These are phyloP conservation scores for Orchestes rusci DNA, from an alignment of 2,888 invertebrate species.

Conservation along the genomic window DNA sequence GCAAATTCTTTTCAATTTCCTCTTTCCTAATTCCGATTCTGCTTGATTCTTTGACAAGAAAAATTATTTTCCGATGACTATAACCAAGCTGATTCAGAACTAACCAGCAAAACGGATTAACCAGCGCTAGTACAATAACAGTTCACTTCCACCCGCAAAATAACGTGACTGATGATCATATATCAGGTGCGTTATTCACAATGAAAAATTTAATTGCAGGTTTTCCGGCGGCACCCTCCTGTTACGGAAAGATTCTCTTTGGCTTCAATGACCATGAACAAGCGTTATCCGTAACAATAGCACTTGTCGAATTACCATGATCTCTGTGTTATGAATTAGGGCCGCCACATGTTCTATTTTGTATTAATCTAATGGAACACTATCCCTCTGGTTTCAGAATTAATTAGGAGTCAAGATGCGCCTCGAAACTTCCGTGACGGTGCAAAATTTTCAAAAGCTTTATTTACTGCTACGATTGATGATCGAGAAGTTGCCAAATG, in stretches of 20 bases:
- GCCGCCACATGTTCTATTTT: conserved; percentile 38
- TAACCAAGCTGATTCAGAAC: too few species aligned
- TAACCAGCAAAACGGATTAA: too few species aligned
- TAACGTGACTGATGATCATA: too few species aligned
- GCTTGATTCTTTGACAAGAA: too few species aligned
- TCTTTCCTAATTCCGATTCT: too few species aligned
- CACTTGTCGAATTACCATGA: conserved; percentile 39
- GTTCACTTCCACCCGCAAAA: too few species aligned
- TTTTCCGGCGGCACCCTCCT: conserved; percentile 33
- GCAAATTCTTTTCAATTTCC: too few species aligned
- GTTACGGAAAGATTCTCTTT: conserved; percentile 15
- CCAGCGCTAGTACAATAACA: too few species aligned
- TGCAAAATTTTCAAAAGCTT: conserved; percentile 17
- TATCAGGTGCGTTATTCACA: neutral
- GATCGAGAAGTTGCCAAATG: conserved; percentile 11
- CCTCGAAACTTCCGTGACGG: conserved; percentile 20
- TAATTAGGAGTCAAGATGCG: conserved; percentile 38
- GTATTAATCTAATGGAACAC: conserved; percentile 39
- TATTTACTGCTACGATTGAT: conserved; percentile 19
- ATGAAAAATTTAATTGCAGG: conserved; percentile 38
- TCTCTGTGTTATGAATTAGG: conserved; percentile 34
- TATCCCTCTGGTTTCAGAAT: conserved; percentile 36
- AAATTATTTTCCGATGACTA: too few species aligned
- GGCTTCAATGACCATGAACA: conserved; percentile 29
- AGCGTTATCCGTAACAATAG: conserved; percentile 38